phyloP scores from a whole-genome alignment of 2,113 vertebrate species.

The Cepphus grylle region DNA sequence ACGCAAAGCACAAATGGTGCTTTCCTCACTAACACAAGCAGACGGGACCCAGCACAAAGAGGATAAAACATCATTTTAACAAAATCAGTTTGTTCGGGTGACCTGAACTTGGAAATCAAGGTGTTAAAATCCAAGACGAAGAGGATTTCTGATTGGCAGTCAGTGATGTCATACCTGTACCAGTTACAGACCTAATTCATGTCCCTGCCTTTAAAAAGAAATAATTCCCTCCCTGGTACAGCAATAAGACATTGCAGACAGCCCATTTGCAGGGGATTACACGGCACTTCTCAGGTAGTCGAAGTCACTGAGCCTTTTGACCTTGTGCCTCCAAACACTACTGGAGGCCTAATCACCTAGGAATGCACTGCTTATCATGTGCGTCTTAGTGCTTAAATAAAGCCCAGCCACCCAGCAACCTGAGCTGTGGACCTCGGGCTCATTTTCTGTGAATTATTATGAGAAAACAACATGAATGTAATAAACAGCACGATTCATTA shows the following conservation, averaged over 20 bases:
- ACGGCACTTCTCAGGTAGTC: slow-evolving; percentile 44
- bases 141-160: slow-evolving; percentile 8
- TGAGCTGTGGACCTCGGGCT: slow-evolving; percentile 10
- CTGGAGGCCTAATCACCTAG: neutral
- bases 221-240: slow-evolving; percentile 18
- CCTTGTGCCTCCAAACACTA: slow-evolving; percentile 15
- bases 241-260: slow-evolving; percentile 32
- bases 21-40: neutral
- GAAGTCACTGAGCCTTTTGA: slow-evolving; percentile 58
- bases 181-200: slow-evolving; percentile 31
- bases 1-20: neutral
- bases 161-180: slow-evolving; percentile 8
- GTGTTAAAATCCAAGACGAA: neutral
- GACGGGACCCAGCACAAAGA: neutral
- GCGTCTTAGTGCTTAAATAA: slow-evolving; percentile 52
- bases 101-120: neutral
- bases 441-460: neutral
- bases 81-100: neutral
- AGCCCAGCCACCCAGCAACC: slow-evolving; percentile 46
- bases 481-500: slow-evolving; percentile 72
- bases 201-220: slow-evolving; percentile 18
- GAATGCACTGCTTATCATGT: neutral
- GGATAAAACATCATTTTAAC: neutral
- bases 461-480: slow-evolving; percentile 17
- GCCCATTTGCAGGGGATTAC: slow-evolving; percentile 61